These are phyloP conservation scores for Streptopelia turtur DNA, from an alignment of 2,797 vertebrate genomes.

Conservation along the genomic window DNA sequence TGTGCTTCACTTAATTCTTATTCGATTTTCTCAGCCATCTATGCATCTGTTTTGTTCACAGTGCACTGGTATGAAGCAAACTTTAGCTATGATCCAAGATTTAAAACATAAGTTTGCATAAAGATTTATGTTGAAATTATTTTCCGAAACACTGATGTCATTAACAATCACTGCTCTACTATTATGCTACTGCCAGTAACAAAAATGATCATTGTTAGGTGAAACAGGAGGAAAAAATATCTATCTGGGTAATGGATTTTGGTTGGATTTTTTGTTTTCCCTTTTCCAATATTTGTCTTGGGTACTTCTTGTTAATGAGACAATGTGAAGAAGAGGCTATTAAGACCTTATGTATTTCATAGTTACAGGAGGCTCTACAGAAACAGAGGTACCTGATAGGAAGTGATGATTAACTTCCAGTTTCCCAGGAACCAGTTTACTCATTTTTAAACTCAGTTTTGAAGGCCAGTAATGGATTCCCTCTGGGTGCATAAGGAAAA, in stretches of 20 bases:
- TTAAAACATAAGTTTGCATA: not conserved
- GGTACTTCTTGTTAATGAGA: not conserved
- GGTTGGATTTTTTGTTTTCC: not conserved
- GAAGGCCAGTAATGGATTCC: not conserved
- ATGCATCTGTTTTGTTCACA: not conserved
- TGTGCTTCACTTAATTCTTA: not conserved
- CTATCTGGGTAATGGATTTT: not conserved
- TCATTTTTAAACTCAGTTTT: not conserved
- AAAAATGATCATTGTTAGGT: not conserved
- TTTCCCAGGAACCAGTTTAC: not conserved
- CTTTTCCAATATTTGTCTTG: not conserved
- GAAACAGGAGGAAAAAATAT: not conserved
- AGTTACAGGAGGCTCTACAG: not conserved
- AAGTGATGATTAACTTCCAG: not conserved
- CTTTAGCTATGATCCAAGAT: not conserved
- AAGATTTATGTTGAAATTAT: not conserved
- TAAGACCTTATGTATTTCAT: not conserved
- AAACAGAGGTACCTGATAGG: not conserved
- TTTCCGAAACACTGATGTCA: not conserved
- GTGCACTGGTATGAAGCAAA: not conserved
- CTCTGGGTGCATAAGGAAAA: not conserved
- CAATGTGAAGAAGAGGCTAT: not conserved
- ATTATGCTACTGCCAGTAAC: not conserved
- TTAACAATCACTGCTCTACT: not conserved
- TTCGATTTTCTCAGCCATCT: not conserved